phyloP scores from a whole-genome alignment of 1,140 invertebrate genomes.

The Dinothrombium tinctorium region DNA sequence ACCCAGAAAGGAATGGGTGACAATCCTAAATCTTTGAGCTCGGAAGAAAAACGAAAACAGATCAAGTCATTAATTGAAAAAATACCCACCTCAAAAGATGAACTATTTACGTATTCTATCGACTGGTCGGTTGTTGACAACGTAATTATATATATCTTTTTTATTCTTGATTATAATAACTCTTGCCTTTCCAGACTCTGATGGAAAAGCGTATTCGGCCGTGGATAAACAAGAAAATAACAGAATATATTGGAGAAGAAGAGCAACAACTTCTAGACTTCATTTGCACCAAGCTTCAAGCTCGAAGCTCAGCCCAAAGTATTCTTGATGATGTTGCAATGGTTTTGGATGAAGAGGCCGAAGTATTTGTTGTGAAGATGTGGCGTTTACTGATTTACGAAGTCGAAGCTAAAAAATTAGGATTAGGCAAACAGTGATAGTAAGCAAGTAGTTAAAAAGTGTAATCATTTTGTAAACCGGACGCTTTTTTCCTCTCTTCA shows the following conservation, averaged over 20 bases:
- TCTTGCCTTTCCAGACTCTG: too few species aligned
- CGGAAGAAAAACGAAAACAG: conserved; percentile 78
- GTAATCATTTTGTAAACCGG: too few species aligned
- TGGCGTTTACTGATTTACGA: conserved; percentile 97
- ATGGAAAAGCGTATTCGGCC: conserved; percentile 93
- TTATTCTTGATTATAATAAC: conserved; percentile 14
- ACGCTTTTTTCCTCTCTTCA: too few species aligned
- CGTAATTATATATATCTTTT: too few species aligned
- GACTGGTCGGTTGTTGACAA: conserved; percentile 72
- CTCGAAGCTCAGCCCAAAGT: conserved; percentile 65
- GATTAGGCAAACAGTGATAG: conserved; percentile 15
- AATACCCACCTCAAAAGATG: conserved; percentile 90
- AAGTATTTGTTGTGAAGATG: conserved; percentile 99
- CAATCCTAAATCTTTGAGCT: conserved; percentile 8
- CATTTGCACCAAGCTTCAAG: conserved; percentile 91
- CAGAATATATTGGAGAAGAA: conserved; percentile 96
- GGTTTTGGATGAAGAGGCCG: conserved; percentile 96
- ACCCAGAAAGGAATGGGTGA: conserved; percentile 1
- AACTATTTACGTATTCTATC: conserved; percentile 74
- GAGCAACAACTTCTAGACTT: conserved; percentile 96
- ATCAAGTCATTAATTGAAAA: conserved; percentile 93
- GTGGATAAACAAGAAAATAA: conserved; percentile 99
- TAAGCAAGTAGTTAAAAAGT: too few species aligned
- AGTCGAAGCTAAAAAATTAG: conserved; percentile 80
- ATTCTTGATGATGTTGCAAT: conserved; percentile 96